Evolutionary conservation across 2,888 invertebrate species (phyloP).

Genomic region (Troglohyphantes excavatus): DNA sequence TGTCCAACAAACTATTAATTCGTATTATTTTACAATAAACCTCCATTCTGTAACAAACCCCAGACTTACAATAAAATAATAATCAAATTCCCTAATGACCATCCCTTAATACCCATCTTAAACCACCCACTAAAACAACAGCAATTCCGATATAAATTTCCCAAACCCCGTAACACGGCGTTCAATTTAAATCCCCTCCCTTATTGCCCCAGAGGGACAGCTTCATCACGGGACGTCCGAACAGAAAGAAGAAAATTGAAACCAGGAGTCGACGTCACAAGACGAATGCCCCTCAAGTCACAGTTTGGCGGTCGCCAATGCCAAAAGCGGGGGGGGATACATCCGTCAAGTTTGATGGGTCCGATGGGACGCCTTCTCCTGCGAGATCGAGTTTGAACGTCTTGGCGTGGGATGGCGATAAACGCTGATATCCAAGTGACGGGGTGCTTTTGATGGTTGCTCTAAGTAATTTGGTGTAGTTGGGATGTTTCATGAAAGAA

Average conservation of each 20-base stretch:
- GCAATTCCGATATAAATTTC: neutral
- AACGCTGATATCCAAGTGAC: neutral
- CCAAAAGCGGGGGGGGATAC: slow-evolving; percentile 41
- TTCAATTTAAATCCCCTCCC: slow-evolving; percentile 52
- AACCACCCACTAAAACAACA: neutral
- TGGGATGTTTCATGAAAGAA: neutral
- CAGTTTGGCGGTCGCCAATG: slow-evolving; percentile 46
- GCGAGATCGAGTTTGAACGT: neutral
- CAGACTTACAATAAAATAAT: no score
- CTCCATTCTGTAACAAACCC: no score
- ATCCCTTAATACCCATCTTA: neutral
- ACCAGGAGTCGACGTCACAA: slow-evolving; percentile 47
- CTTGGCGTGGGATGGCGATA: neutral
- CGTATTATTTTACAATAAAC: no score
- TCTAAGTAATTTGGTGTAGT: neutral
- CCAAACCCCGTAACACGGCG: neutral
- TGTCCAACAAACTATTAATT: no score
- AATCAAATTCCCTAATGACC: neutral
- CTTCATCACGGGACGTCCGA: neutral
- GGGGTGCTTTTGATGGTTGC: neutral
- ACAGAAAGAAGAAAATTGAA: slow-evolving; percentile 6
- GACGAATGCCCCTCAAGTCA: slow-evolving; percentile 58
- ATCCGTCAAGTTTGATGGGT: slow-evolving; percentile 64
- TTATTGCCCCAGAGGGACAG: slow-evolving; percentile 37
- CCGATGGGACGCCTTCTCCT: slow-evolving; percentile 40